Evolutionary conservation across 2,888 invertebrate species (phyloP), one percentile per base, ranked within the genome.

Genomic region (Zeuzera pyrina): DNA sequence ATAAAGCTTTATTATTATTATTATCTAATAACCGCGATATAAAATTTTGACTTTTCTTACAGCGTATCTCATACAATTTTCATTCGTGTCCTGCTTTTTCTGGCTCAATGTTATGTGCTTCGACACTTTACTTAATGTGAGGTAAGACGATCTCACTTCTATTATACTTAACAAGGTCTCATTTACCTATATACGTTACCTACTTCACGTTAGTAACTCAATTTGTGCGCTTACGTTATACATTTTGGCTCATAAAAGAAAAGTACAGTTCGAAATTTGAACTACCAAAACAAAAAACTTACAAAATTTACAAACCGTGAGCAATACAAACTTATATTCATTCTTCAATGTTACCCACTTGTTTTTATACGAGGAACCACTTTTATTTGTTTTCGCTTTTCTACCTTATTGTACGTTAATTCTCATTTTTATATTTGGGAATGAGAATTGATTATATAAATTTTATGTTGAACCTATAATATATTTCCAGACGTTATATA

Each of bases 81-180:
- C 87, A 2, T 89, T 89, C 64, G 77, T 89, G 29, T 86, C 88
- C 22, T 87, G 88, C 52, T 89, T 89, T 68, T 88, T 88, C 70
- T 89, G 89, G 89, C 66, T 89, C 38, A 89, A 88, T 60, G 87
- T 88, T 27, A 86, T 89, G 85, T 88, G 88, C 57, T 86, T 88
- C 53, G 89, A 89, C 62, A 89, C 85, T 33, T 88, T 86, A 69
- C 62, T 85, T 42, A 84, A 86, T 44, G 84, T 88, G 30, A 68
- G 74, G 86, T 86, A 54, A 81, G 84, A n/a, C n/a, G n/a, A n/a
- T n/a, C n/a, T n/a, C n/a, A n/a, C n/a, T n/a, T n/a, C n/a, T n/a
- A n/a, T n/a, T n/a, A n/a, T n/a, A n/a, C n/a, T n/a, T n/a, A n/a
- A n/a, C n/a, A n/a, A n/a, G n/a, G n/a, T n/a, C n/a, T n/a, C n/a